Evolutionary conservation across 2,888 invertebrate genomes (phyloP).

Genomic region (Drosophila peninsularis): DNA sequence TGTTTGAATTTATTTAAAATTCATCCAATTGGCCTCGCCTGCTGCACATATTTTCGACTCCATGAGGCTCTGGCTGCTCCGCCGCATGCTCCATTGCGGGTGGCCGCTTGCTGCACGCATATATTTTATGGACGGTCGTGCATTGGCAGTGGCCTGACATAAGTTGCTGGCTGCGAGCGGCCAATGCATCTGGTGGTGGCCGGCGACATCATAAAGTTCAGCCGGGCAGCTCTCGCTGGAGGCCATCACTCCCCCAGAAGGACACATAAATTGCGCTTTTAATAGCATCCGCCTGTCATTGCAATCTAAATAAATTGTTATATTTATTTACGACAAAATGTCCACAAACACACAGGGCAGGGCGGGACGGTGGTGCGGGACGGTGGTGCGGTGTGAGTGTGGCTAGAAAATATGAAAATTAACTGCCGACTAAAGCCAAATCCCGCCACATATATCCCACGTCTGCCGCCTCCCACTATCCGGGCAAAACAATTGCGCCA

Average conservation of each 20-base stretch:
- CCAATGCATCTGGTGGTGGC: constrained; percentile 42
- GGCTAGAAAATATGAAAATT: constrained; percentile 81
- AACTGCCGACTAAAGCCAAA: constrained; percentile 81
- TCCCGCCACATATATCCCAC: constrained; percentile 55
- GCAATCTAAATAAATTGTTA: constrained; percentile 82
- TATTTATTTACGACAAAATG: constrained; percentile 81
- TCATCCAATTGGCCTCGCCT: constrained; percentile 11
- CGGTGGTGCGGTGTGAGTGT: constrained; percentile 32
- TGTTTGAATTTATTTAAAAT: not conserved
- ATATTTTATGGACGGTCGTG: constrained; percentile 23
- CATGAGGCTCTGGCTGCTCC: not conserved
- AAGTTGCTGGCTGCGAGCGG: constrained; percentile 17
- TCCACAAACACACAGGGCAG: constrained; percentile 40
- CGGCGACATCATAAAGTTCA: constrained; percentile 62
- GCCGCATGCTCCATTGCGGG: not conserved
- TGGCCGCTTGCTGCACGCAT: constrained; percentile 1
- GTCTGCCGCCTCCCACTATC: constrained; percentile 19
- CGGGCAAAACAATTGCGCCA: constrained; percentile 74
- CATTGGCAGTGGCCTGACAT: constrained; percentile 19
- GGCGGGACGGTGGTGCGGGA: not conserved
- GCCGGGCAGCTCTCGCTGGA: constrained; percentile 29
- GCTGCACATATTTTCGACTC: constrained; percentile 7
- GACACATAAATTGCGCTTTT: constrained; percentile 77
- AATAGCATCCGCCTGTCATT: constrained; percentile 81
- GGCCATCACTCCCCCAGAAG: constrained; percentile 41